Evolutionary conservation across 2,113 vertebrate genomes (phyloP).

Genomic region (Origma solitaria): DNA sequence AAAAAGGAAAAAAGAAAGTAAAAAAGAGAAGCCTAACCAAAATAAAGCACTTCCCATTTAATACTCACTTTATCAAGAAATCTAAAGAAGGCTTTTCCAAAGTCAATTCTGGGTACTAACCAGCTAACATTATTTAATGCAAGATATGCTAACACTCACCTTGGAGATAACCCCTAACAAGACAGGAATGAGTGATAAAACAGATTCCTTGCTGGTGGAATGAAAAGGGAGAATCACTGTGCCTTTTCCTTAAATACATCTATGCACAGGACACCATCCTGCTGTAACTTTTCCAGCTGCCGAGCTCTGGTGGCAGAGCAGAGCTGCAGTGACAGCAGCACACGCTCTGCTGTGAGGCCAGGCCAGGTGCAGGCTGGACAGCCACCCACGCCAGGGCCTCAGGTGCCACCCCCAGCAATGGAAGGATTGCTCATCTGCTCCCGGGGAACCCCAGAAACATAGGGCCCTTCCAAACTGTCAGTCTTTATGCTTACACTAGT

Average conservation of each 20-base stretch:
- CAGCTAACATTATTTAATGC: background rate
- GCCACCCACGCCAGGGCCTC: background rate
- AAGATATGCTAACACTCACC: background rate
- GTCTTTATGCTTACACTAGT: background rate
- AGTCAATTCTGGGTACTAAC: background rate
- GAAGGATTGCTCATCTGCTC: background rate
- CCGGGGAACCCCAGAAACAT: background rate
- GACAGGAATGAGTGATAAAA: background rate
- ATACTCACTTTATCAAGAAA: background rate
- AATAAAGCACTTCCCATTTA: background rate
- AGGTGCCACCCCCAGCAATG: background rate
- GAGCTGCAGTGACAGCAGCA: background rate
- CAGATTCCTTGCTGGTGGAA: background rate
- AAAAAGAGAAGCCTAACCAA: background rate
- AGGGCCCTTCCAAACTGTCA: background rate
- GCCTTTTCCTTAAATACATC: background rate
- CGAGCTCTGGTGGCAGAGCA: background rate
- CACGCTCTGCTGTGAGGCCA: accelerated
- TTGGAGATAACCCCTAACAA: background rate
- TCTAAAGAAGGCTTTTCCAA: background rate
- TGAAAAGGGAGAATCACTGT: background rate
- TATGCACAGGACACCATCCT: background rate
- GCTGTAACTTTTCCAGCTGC: background rate
- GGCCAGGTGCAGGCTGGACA: background rate
- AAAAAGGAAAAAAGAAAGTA: background rate